A percentile compares a stretch with the other conserved stretches of the same genome.
phyloP scores from a whole-genome alignment of 2,113 vertebrate species.

The Centropus bengalensis region DNA sequence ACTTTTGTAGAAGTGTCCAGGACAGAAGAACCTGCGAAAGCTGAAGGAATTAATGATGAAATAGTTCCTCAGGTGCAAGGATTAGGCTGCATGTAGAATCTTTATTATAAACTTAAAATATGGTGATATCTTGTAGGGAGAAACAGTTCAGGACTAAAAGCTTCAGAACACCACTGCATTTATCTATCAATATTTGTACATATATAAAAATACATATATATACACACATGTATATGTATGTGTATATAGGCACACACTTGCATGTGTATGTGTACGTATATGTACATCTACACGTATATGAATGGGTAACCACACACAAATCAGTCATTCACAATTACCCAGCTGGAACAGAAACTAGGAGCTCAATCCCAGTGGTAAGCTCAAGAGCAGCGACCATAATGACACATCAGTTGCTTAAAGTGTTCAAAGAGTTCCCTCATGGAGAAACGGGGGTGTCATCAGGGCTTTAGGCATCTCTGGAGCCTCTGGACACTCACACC shows the following conservation, averaged over 20 bases:
- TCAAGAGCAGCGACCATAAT: neutral
- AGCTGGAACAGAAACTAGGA: neutral
- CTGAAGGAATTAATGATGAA: neutral
- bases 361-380: accelerated
- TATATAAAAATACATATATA: neutral
- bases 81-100: neutral
- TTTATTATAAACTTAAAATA: neutral
- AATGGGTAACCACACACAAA: neutral
- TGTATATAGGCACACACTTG: neutral
- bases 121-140: neutral
- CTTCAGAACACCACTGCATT: neutral
- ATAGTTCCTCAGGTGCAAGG: neutral
- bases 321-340: neutral
- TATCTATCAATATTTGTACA: neutral
- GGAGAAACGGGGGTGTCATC: accelerated
- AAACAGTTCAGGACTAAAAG: neutral
- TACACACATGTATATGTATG: neutral
- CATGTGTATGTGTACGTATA: too few relatives aligned
- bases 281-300: neutral
- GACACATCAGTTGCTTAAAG: neutral
- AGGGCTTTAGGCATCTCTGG: neutral
- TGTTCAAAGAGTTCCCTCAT: neutral
- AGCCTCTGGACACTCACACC: neutral
- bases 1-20: neutral
- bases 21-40: neutral